These are phyloP conservation scores for Oncorhynchus keta DNA, from an alignment of 2,113 vertebrate species.

Conservation along the genomic window DNA sequence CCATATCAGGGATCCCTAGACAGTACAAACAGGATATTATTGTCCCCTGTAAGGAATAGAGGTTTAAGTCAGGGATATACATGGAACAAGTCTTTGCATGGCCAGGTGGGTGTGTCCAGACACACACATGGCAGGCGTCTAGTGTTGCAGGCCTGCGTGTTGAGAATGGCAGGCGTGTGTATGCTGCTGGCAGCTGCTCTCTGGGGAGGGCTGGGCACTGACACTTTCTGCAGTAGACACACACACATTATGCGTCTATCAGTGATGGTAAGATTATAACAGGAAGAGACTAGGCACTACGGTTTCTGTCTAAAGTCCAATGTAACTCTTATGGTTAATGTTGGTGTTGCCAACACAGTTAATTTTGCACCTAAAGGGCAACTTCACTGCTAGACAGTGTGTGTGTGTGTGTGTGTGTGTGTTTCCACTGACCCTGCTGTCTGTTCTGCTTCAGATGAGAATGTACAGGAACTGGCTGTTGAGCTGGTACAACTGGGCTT, in stretches of 20 bases:
- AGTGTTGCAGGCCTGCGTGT: slow-evolving; percentile 49
- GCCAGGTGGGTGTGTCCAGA: background rate
- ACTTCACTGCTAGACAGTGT: no score
- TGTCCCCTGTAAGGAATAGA: no score
- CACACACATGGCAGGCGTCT: slow-evolving; percentile 39
- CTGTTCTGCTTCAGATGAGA: slow-evolving; percentile 78
- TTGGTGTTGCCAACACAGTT: no score
- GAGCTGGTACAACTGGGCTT: slow-evolving; percentile 91
- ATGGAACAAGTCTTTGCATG: slow-evolving; percentile 1
- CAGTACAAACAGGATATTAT: background rate
- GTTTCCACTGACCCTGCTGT: background rate
- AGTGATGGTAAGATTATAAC: no score
- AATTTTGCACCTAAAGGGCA: no score
- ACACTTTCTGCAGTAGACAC: background rate
- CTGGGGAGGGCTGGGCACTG: slow-evolving; percentile 3
- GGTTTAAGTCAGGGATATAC: background rate
- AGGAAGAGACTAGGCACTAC: no score
- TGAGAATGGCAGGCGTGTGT: slow-evolving; percentile 51
- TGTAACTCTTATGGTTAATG: no score
- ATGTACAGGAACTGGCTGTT: slow-evolving; percentile 83
- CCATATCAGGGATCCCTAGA: no score
- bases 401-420: no score
- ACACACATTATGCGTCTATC: no score
- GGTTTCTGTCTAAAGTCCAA: no score
- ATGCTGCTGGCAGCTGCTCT: slow-evolving; percentile 56